These are phyloP conservation scores for Drosophila melanosoma DNA, from an alignment of 2,888 invertebrate genomes.

Conservation along the genomic window DNA sequence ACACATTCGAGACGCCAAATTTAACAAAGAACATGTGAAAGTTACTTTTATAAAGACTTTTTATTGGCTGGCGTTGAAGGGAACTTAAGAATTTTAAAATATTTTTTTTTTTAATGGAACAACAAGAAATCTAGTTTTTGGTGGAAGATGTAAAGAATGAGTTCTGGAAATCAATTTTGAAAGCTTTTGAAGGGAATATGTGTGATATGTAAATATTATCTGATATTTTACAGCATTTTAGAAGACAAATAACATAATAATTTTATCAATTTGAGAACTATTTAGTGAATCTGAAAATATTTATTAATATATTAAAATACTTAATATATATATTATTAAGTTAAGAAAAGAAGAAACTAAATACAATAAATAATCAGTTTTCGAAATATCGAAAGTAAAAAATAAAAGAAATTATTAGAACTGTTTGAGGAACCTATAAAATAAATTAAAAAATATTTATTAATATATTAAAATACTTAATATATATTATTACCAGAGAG, in stretches of 20 bases:
- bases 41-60: not conserved
- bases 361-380: too few species aligned
- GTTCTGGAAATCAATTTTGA: not conserved
- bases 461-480: not conserved
- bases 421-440: too few species aligned
- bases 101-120: not conserved
- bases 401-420: too few species aligned
- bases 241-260: not conserved
- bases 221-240: not conserved
- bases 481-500: fast-evolving
- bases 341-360: too few species aligned
- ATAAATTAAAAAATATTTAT: not conserved
- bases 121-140: not conserved
- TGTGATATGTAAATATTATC: not conserved
- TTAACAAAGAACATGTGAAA: not conserved
- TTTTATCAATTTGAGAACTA: not conserved
- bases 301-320: not conserved
- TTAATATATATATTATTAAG: not conserved
- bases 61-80: not conserved
- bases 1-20: conserved; percentile 3
- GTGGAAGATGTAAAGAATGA: not conserved
- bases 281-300: not conserved
- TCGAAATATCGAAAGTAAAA: too few species aligned
- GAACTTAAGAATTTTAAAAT: not conserved
- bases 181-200: not conserved